A percentile compares a stretch with the other conserved stretches of the same genome.
These are phyloP conservation scores for Phalera bucephala DNA, from an alignment of 2,888 invertebrate species.

Conservation along the genomic window DNA sequence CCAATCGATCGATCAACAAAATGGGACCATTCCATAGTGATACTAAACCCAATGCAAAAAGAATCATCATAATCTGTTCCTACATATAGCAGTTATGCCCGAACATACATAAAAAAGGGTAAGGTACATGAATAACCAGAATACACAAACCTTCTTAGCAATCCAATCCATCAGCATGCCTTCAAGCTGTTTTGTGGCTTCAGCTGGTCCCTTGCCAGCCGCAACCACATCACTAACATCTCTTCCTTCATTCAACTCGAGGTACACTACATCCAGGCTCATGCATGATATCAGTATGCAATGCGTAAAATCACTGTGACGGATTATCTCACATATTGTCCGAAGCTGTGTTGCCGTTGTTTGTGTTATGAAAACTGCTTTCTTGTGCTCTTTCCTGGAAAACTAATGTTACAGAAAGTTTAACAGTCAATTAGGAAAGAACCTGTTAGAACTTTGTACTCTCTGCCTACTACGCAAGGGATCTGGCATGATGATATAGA, in stretches of 20 bases:
- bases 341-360: conserved; percentile 78
- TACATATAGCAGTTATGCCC: too few relatives aligned
- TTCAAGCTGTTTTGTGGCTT: conserved; percentile 61
- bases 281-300: conserved; percentile 84
- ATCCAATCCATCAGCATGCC: conserved; percentile 77
- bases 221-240: conserved; percentile 62
- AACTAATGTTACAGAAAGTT: conserved; percentile 31
- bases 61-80: too few relatives aligned
- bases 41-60: too few relatives aligned
- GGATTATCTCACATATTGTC: conserved; percentile 83
- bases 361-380: conserved; percentile 83
- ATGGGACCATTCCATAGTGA: too few relatives aligned
- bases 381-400: conserved; percentile 60
- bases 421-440: too few relatives aligned
- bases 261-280: conserved; percentile 79
- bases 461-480: too few relatives aligned
- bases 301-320: conserved; percentile 83
- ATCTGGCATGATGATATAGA: too few relatives aligned
- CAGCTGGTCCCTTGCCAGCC: conserved; percentile 51
- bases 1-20: too few relatives aligned
- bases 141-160: conserved; percentile 73
- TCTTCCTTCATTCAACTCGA: conserved; percentile 63
- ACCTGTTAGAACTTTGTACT: too few relatives aligned
- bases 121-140: too few relatives aligned
- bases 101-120: too few relatives aligned